These are phyloP conservation scores for Drosophila dunni DNA, from an alignment of 1,140 invertebrate species.

Conservation along the genomic window DNA sequence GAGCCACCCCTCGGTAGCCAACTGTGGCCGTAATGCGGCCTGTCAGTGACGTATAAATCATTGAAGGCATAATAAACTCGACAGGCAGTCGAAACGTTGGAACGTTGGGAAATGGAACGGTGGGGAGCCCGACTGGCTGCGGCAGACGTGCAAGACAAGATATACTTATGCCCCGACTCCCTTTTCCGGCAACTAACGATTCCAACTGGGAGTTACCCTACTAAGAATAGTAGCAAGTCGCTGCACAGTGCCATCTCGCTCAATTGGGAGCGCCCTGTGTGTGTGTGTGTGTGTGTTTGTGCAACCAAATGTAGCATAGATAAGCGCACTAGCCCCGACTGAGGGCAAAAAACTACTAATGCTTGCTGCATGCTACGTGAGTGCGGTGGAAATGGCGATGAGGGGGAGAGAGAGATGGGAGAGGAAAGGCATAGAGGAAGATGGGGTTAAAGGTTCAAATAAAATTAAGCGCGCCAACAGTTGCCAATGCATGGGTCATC, in stretches of 20 bases:
- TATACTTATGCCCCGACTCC: conserved; percentile 1
- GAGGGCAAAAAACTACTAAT: conserved; percentile 73
- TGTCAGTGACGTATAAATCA: conserved; percentile 57
- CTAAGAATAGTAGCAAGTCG: background rate
- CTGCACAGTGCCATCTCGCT: conserved; percentile 30
- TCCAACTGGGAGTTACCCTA: background rate
- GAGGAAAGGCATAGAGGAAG: background rate
- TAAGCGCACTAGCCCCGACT: conserved; percentile 43
- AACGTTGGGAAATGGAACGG: background rate
- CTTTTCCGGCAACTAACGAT: background rate
- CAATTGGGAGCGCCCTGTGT: conserved; percentile 39
- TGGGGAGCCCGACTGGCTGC: conserved; percentile 28
- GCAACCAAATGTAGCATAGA: conserved; percentile 60
- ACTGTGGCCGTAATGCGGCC: conserved; percentile 40
- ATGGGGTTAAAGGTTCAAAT: conserved; percentile 57
- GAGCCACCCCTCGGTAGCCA: conserved; percentile 1
- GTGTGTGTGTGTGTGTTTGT: conserved; percentile 36
- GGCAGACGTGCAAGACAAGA: conserved; percentile 25
- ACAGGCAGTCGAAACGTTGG: conserved; percentile 27
- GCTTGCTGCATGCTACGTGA: conserved; percentile 24
- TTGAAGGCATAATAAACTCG: conserved; percentile 67
- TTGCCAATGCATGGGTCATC: conserved; percentile 68
- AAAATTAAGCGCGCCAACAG: conserved; percentile 70
- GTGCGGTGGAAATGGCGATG: too few relatives aligned
- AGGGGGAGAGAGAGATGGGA: background rate